These are phyloP conservation scores for Hystrix brachyura DNA, from an alignment of 2,113 vertebrate species.

Conservation along the genomic window DNA sequence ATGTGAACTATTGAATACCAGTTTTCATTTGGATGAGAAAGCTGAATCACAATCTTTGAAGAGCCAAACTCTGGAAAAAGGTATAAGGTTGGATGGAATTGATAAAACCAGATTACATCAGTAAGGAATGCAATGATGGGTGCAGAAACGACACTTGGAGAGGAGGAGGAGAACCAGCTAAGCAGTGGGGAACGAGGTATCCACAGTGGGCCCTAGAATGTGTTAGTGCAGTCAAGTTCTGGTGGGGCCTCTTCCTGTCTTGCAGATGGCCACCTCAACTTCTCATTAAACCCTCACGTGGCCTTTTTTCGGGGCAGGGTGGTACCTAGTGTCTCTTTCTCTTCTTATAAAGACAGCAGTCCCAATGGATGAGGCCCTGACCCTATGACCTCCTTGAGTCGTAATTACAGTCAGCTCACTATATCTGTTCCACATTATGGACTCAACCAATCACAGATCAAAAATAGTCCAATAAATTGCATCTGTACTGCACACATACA, in stretches of 20 bases:
- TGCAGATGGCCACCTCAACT: not conserved
- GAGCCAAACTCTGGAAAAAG: constrained; percentile 46
- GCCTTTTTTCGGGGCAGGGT: not conserved
- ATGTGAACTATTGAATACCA: constrained; percentile 31
- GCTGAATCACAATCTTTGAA: constrained; percentile 49
- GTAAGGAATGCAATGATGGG: not conserved
- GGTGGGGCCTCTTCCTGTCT: not conserved
- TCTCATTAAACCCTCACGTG: not conserved
- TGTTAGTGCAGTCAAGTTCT: not conserved
- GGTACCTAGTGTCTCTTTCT: not conserved
- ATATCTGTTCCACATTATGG: not conserved
- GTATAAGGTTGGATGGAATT: not conserved
- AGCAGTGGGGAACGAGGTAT: not conserved
- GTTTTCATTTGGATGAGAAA: constrained; percentile 65
- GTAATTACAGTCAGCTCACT: not conserved
- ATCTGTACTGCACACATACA: not conserved
- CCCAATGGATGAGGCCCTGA: not conserved
- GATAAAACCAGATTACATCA: not conserved
- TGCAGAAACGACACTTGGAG: not conserved
- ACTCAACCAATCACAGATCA: not conserved
- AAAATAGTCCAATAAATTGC: not conserved
- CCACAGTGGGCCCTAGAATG: not conserved
- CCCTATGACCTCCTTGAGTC: not conserved
- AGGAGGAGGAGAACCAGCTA: not conserved
- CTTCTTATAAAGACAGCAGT: not conserved